These are phyloP conservation scores for Galemys pyrenaicus DNA, from an alignment of 2,113 vertebrate genomes.

Conservation along the genomic window DNA sequence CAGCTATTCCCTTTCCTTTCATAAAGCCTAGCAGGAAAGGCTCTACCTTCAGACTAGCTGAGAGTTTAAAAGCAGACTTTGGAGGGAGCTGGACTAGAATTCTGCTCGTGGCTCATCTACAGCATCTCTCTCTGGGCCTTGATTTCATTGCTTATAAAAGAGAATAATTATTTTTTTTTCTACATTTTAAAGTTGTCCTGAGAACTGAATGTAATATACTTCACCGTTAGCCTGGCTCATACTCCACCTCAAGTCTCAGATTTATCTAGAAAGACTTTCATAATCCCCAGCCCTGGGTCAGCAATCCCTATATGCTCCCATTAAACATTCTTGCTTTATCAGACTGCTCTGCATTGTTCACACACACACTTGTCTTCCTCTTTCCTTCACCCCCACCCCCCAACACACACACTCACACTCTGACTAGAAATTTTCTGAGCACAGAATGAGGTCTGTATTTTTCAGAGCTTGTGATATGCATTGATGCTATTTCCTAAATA, in stretches of 20 bases:
- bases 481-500: not conserved
- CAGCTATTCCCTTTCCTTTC: constrained; percentile 17
- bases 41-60: not conserved
- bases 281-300: not conserved
- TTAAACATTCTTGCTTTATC: not conserved
- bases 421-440: not conserved
- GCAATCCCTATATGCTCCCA: not conserved
- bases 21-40: not conserved
- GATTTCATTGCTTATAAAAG: not conserved
- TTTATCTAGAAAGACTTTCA: not conserved
- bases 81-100: not conserved
- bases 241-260: not conserved
- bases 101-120: not conserved
- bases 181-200: not conserved
- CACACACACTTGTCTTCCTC: not conserved
- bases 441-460: not conserved
- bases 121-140: not conserved
- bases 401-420: too few species aligned
- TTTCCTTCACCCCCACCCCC: not conserved
- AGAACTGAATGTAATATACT: not conserved
- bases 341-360: not conserved
- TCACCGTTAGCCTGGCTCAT: not conserved
- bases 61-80: not conserved
- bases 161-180: not conserved
- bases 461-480: not conserved